Evolutionary conservation across 2,113 vertebrate genomes (phyloP).

Genomic region (Sapayoa aenigma): DNA sequence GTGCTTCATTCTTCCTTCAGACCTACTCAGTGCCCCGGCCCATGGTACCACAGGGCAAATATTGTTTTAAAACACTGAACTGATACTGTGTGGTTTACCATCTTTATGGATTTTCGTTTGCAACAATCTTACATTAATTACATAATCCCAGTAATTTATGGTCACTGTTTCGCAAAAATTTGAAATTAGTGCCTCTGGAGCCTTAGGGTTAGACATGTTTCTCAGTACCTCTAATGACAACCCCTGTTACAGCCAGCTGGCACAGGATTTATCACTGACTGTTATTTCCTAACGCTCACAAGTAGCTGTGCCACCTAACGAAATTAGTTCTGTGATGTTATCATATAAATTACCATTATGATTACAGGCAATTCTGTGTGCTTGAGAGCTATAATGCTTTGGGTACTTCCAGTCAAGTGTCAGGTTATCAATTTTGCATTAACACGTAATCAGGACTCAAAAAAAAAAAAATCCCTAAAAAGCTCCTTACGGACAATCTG

Average conservation of each 20-base stretch:
- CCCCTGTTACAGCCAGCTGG: background rate
- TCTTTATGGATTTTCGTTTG: background rate
- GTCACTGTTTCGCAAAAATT: background rate
- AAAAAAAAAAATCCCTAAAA: background rate
- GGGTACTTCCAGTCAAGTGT: background rate
- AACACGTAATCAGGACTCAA: accelerated
- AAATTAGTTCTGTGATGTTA: background rate
- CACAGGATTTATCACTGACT: background rate
- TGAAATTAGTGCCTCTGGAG: background rate
- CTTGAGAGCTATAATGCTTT: accelerated
- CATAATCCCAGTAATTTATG: background rate
- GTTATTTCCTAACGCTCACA: background rate
- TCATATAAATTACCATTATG: background rate
- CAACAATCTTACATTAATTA: background rate
- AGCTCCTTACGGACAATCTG: background rate
- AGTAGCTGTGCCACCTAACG: background rate
- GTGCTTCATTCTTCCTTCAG: background rate
- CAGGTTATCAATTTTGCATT: background rate
- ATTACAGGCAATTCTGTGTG: background rate
- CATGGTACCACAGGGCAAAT: background rate
- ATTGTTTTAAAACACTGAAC: background rate
- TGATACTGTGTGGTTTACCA: background rate
- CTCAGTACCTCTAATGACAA: background rate
- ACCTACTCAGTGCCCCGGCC: background rate
- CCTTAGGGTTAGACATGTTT: background rate